Evolutionary conservation across 2,888 invertebrate species (phyloP).

Genomic region (Danaus chrysippus): DNA sequence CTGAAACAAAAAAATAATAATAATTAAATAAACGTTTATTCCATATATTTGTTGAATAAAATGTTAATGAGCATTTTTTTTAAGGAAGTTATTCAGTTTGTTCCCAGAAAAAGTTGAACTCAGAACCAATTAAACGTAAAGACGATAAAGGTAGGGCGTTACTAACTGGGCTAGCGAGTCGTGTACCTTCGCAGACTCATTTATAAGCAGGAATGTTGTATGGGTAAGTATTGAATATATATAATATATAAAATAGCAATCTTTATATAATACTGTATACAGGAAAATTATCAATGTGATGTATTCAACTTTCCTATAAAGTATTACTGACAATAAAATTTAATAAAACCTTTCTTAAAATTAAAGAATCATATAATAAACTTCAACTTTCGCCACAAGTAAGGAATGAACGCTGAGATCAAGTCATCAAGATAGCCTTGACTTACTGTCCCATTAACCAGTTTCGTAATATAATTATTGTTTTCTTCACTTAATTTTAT

Average conservation of each 20-base stretch:
- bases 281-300: too few species aligned
- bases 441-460: conserved; percentile 3
- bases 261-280: too few species aligned
- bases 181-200: not conserved
- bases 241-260: not conserved
- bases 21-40: too few species aligned
- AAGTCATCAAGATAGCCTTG: not conserved
- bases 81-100: too few species aligned
- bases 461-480: not conserved
- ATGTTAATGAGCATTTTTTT: too few species aligned
- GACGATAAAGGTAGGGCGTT: conserved; percentile 4
- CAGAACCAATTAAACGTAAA: conserved; percentile 1
- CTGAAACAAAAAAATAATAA: too few species aligned
- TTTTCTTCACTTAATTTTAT: too few species aligned
- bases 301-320: too few species aligned
- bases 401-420: not conserved
- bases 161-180: not conserved
- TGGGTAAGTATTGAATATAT: not conserved
- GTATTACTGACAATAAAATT: too few species aligned
- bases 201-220: not conserved
- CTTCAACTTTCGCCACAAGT: conserved; percentile 5
- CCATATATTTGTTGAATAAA: too few species aligned
- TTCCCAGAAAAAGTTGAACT: not conserved
- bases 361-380: not conserved
- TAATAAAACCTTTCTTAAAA: too few species aligned